These are phyloP conservation scores for Colossoma macropomum DNA, from an alignment of 2,113 vertebrate genomes.

Conservation along the genomic window DNA sequence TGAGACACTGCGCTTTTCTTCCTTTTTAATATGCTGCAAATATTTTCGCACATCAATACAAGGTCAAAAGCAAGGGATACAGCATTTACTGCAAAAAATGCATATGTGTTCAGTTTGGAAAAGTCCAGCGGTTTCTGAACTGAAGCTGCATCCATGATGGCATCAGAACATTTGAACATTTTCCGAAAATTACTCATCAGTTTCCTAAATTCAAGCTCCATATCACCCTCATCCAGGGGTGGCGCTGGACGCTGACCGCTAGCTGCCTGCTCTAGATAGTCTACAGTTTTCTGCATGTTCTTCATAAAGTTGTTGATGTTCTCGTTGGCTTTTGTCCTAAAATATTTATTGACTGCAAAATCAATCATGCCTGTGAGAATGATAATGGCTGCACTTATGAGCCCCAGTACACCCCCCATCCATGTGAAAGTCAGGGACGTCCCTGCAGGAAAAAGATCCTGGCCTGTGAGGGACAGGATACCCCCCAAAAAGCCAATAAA, in stretches of 20 bases:
- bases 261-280: constrained; percentile 33
- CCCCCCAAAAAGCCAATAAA: constrained; percentile 42
- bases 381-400: constrained; percentile 50
- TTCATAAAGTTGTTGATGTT: no score
- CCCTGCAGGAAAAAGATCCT: constrained; percentile 53
- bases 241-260: neutral
- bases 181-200: neutral
- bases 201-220: neutral
- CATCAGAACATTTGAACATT: constrained; percentile 35
- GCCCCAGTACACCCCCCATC: constrained; percentile 43
- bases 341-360: constrained; percentile 22
- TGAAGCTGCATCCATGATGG: constrained; percentile 40
- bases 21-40: constrained; percentile 33
- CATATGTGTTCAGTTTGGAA: neutral
- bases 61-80: constrained; percentile 50
- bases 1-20: constrained; percentile 46
- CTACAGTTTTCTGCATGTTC: neutral
- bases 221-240: neutral
- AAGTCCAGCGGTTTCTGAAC: constrained; percentile 35
- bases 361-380: constrained; percentile 43
- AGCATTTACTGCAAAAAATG: constrained; percentile 29
- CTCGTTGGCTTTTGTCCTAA: constrained; percentile 15
- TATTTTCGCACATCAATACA: constrained; percentile 45
- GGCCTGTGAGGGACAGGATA: constrained; percentile 48
- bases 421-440: constrained; percentile 47